Conservation (phyloP, 2,113 vertebrate genomes). For the Rhizomys pruinosus region DNA sequence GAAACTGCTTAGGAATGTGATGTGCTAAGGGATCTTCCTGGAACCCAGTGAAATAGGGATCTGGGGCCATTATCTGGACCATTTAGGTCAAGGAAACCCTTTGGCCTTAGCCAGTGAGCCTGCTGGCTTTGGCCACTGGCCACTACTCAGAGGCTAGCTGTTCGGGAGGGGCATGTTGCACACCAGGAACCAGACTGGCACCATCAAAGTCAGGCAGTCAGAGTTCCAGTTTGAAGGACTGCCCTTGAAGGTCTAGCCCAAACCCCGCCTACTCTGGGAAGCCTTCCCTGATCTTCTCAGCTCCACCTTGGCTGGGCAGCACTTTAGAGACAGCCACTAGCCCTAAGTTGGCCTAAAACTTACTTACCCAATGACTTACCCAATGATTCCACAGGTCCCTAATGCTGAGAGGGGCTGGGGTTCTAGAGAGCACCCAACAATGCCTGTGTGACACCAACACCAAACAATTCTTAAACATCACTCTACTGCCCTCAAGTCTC, state of each 20-base stretch:
- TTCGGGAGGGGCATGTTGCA: slow-evolving; percentile 14
- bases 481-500: not conserved
- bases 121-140: slow-evolving; percentile 58
- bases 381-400: slow-evolving; percentile 16
- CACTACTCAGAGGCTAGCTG: slow-evolving; percentile 59
- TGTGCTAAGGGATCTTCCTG: slow-evolving; percentile 70
- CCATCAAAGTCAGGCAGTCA: slow-evolving; percentile 37
- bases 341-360: slow-evolving; percentile 21
- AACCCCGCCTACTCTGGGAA: slow-evolving; percentile 45
- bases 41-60: slow-evolving; percentile 69
- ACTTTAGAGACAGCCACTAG: not conserved
- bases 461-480: slow-evolving; percentile 36
- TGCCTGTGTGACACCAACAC: not conserved
- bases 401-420: not conserved
- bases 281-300: slow-evolving; percentile 59
- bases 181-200: slow-evolving; percentile 49
- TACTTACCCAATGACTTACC: slow-evolving; percentile 24
- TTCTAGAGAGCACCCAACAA: not conserved
- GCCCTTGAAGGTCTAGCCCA: slow-evolving; percentile 59
- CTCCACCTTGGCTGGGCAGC: slow-evolving; percentile 30
- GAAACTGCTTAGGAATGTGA: slow-evolving; percentile 74
- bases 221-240: slow-evolving; percentile 60
- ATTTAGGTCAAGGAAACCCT: slow-evolving; percentile 74
- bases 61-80: slow-evolving; percentile 65
- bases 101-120: slow-evolving; percentile 63